These are phyloP conservation scores for Aurelia sp. DNA, from an alignment of 30 jellyfish, hydroid and myxozoan species.

Conservation along the genomic window DNA sequence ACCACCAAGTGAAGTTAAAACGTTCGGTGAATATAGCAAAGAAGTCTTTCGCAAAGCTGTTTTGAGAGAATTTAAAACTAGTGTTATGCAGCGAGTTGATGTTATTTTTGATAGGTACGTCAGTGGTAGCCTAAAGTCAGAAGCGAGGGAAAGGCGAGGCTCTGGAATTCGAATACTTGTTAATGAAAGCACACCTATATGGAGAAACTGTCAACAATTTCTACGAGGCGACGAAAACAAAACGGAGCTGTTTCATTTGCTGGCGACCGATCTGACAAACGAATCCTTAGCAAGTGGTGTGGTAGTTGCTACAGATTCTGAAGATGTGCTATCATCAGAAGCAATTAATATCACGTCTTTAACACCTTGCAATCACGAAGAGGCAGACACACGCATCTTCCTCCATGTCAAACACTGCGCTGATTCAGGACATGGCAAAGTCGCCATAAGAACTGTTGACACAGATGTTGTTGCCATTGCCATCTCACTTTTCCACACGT, in stretches of 20 bases:
- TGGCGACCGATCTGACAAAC: conserved; percentile 38
- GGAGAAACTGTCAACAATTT: conserved; percentile 62
- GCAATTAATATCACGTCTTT: neutral
- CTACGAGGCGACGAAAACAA: conserved; percentile 68
- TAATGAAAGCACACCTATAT: conserved; percentile 6
- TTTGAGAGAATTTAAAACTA: no score
- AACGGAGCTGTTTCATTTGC: conserved; percentile 59
- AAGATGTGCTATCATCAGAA: neutral
- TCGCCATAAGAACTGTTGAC: conserved; percentile 35
- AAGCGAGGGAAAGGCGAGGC: conserved; percentile 39
- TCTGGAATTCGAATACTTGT: conserved; percentile 41
- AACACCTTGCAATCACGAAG: conserved; percentile 50
- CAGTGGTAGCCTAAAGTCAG: conserved; percentile 31
- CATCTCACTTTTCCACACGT: neutral
- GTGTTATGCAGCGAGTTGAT: no score
- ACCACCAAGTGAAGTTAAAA: no score
- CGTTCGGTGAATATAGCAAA: no score
- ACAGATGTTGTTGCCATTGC: conserved; percentile 64
- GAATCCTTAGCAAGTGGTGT: neutral
- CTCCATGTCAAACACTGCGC: conserved; percentile 21
- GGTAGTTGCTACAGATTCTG: conserved; percentile 31
- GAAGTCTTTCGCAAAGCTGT: no score
- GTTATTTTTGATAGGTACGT: no score
- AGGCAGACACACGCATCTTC: conserved; percentile 57
- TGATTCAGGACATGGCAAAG: conserved; percentile 13